Evolutionary conservation across 1,140 invertebrate species (phyloP).

Genomic region (Hormaphis cornu): DNA sequence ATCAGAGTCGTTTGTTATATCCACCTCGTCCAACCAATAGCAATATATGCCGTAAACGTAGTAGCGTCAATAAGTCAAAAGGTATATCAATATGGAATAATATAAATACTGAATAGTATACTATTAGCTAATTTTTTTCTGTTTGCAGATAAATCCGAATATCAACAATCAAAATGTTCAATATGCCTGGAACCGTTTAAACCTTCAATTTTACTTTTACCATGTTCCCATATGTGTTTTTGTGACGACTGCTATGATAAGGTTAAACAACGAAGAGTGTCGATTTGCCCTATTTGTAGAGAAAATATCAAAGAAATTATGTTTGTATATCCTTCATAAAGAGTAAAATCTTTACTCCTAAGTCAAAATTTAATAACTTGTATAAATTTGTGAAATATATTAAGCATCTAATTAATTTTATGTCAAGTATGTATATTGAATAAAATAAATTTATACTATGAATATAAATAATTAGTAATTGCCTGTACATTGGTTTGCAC

Average conservation of each 20-base stretch:
- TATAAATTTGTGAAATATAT: too few relatives aligned
- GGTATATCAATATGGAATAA: not conserved
- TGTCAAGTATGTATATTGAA: too few relatives aligned
- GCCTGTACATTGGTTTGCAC: too few relatives aligned
- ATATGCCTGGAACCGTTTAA: conserved; percentile 17
- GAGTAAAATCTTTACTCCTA: not conserved
- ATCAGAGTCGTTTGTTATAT: not conserved
- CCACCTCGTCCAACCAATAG: not conserved
- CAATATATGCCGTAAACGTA: not conserved
- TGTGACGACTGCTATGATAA: not conserved
- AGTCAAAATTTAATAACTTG: too few relatives aligned
- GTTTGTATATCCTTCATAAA: not conserved
- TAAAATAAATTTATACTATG: too few relatives aligned
- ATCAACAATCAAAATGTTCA: not conserved
- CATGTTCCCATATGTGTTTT: conserved; percentile 3
- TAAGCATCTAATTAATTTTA: too few relatives aligned
- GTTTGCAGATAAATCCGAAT: not conserved
- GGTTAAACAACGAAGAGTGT: not conserved
- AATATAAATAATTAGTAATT: too few relatives aligned
- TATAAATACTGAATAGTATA: not conserved
- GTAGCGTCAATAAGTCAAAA: not conserved
- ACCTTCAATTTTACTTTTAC: not conserved
- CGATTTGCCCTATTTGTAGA: conserved; percentile 9
- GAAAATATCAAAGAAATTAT: not conserved
- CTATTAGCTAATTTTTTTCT: not conserved